These are phyloP conservation scores for Epizoanthus rinbou DNA, from an alignment of 92 coral and sea anemone species.

Conservation along the genomic window DNA sequence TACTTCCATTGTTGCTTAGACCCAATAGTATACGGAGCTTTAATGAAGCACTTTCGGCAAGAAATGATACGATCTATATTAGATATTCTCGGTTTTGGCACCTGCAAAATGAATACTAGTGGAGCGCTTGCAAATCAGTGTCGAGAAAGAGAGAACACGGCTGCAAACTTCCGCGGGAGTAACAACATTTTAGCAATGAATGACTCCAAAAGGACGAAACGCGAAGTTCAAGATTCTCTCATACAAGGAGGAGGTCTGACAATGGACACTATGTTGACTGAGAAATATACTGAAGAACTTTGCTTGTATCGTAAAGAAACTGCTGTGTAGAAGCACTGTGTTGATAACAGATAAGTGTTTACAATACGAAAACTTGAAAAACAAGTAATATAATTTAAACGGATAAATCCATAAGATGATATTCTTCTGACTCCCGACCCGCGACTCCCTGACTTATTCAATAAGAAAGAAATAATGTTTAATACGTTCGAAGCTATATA, in stretches of 20 bases:
- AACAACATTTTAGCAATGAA: not conserved
- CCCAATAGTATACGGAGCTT: conserved; percentile 64
- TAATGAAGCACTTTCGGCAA: conserved; percentile 56
- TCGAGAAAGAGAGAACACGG: not conserved
- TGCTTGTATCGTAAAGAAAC: conserved; percentile 17
- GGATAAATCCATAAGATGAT: no score
- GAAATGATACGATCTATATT: conserved; percentile 32
- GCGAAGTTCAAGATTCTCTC: not conserved
- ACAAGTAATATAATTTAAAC: no score
- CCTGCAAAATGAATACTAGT: not conserved
- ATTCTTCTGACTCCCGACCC: no score
- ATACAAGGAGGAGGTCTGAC: not conserved
- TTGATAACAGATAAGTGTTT: no score
- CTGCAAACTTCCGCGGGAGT: not conserved
- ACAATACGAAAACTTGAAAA: no score
- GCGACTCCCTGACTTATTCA: no score
- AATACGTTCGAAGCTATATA: no score
- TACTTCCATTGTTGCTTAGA: conserved; percentile 68
- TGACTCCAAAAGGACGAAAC: not conserved
- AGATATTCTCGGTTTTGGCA: not conserved
- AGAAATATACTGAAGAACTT: not conserved
- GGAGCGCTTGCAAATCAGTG: not conserved
- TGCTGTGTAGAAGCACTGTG: not conserved
- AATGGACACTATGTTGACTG: not conserved
- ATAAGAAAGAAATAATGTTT: no score